phyloP scores from a whole-genome alignment of 2,113 vertebrate genomes.

The Willisornis vidua region DNA sequence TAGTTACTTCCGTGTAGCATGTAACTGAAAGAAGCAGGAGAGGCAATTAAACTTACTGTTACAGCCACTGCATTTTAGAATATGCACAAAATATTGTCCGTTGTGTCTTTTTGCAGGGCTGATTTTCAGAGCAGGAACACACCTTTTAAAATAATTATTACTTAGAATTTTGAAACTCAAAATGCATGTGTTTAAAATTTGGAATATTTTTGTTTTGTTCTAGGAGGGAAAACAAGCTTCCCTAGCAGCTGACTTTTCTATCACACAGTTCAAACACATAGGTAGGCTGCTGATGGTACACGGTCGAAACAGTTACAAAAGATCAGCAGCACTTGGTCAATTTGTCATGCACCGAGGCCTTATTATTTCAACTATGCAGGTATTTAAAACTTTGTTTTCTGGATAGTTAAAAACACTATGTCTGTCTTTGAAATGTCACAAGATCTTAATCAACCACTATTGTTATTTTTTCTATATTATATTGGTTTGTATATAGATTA shows the following conservation, averaged over 20 bases:
- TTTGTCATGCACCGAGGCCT: slow-evolving; percentile 98
- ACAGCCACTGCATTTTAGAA: background rate
- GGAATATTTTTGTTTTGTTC: slow-evolving; percentile 14
- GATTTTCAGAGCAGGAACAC: background rate
- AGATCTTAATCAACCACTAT: background rate
- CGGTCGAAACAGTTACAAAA: slow-evolving; percentile 97
- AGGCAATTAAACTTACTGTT: background rate
- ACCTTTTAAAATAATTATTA: background rate
- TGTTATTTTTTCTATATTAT: background rate
- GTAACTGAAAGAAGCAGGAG: background rate
- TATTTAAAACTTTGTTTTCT: slow-evolving; percentile 34
- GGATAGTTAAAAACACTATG: background rate
- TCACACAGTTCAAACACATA: slow-evolving; percentile 94
- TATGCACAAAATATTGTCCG: background rate
- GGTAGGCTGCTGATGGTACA: slow-evolving; percentile 96
- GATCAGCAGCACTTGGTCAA: slow-evolving; percentile 93
- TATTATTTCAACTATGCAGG: slow-evolving; percentile 99
- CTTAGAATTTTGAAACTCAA: background rate
- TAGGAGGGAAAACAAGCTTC: slow-evolving; percentile 97
- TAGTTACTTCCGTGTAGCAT: background rate
- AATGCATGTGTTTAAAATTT: background rate
- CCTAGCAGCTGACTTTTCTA: slow-evolving; percentile 96
- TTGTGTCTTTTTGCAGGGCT: background rate
- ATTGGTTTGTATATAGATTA: background rate
- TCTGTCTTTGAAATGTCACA: background rate